These are phyloP conservation scores for Drosophila mauritiana DNA, from an alignment of 1,140 invertebrate genomes.

Conservation along the genomic window DNA sequence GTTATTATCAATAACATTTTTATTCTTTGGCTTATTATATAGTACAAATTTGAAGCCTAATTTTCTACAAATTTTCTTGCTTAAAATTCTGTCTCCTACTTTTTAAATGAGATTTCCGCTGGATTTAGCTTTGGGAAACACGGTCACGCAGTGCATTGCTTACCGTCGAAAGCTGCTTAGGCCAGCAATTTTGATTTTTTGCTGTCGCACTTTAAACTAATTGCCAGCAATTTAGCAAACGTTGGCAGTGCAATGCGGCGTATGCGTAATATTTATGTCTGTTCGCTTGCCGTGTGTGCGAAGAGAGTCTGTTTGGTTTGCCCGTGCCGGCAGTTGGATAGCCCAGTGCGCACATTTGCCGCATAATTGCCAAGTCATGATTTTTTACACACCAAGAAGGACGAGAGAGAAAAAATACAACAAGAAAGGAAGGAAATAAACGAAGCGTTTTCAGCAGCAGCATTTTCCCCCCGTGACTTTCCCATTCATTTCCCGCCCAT, in stretches of 20 bases:
- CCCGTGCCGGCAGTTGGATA: constrained; percentile 32
- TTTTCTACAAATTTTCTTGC: not conserved
- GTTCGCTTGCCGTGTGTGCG: constrained; percentile 20
- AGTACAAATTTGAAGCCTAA: not conserved
- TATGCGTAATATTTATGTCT: constrained; percentile 79
- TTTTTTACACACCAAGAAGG: constrained; percentile 74
- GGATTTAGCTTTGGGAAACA: constrained; percentile 7
- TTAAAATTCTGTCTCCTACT: not conserved
- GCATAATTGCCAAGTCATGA: constrained; percentile 83
- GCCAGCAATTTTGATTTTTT: constrained; percentile 65
- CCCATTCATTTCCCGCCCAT: constrained; percentile 15
- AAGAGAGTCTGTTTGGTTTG: constrained; percentile 54
- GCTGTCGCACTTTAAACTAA: constrained; percentile 74
- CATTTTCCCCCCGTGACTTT: constrained; percentile 8
- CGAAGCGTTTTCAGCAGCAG: constrained; percentile 55
- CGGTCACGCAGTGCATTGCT: not conserved
- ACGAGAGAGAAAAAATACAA: constrained; percentile 36
- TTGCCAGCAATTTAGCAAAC: constrained; percentile 80
- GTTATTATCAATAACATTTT: too few relatives aligned
- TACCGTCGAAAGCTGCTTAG: constrained; percentile 59
- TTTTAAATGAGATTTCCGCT: not conserved
- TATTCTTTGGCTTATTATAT: too few relatives aligned
- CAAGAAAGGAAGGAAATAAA: constrained; percentile 60
- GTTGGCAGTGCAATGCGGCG: constrained; percentile 76
- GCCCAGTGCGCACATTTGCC: constrained; percentile 80